These are phyloP conservation scores for Acleris emargana DNA, from an alignment of 2,888 invertebrate genomes.

Conservation along the genomic window DNA sequence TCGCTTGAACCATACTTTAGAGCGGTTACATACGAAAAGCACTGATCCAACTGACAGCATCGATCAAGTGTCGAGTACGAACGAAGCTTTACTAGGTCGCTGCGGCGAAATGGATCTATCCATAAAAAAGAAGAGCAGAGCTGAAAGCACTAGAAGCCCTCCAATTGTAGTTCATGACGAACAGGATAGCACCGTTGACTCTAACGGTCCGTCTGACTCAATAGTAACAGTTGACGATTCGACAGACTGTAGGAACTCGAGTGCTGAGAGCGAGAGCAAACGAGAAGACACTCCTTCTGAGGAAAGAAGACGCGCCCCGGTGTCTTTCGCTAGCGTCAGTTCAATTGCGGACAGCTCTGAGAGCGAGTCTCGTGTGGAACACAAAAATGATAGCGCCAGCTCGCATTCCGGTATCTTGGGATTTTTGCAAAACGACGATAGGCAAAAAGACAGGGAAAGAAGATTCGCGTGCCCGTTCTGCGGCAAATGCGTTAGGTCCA, in stretches of 20 bases:
- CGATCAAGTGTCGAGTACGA: conserved; percentile 89
- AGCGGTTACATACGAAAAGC: conserved; percentile 89
- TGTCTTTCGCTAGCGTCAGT: conserved; percentile 81
- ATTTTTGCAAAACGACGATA: conserved; percentile 85
- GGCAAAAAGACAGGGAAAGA: conserved; percentile 86
- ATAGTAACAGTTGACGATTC: conserved; percentile 76
- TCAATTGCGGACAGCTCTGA: conserved; percentile 82
- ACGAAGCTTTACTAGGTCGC: conserved; percentile 84
- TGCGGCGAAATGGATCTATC: conserved; percentile 85
- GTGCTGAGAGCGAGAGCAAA: conserved; percentile 69
- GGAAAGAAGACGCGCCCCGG: conserved; percentile 66
- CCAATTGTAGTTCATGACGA: conserved; percentile 82
- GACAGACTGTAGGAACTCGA: conserved; percentile 73
- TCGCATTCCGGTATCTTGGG: conserved; percentile 84
- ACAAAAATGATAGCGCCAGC: conserved; percentile 82
- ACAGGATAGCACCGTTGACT: conserved; percentile 90
- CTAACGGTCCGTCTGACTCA: conserved; percentile 81
- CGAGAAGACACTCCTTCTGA: conserved; percentile 59
- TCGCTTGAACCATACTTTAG: conserved; percentile 92
- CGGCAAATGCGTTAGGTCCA: conserved; percentile 94
- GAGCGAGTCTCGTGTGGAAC: conserved; percentile 73
- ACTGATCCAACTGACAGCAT: conserved; percentile 80
- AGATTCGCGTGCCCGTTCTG: conserved; percentile 95
- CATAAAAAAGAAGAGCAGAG: conserved; percentile 75
- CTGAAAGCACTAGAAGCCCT: conserved; percentile 73